Base-by-base conservation (phyloP, 2,888 invertebrate species). In the Acrocyrtus sp. region DNA sequence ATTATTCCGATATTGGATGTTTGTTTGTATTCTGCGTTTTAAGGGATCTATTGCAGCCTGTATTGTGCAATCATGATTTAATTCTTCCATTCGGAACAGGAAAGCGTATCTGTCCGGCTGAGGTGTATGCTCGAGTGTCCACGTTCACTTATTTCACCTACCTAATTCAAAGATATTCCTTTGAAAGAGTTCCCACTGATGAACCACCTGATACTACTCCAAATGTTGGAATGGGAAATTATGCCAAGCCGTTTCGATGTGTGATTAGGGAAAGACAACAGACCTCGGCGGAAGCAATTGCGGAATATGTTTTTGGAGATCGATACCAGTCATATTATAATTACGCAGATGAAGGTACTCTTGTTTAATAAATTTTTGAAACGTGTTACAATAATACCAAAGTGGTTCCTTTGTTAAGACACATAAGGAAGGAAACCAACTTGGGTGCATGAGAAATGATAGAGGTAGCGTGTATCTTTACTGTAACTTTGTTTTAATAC, bases 31-130 rank as follows among this genome's bases (percentile, higher is more conserved):
- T 34, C 15, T 17, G n/a, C n/a, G n/a, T n/a, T n/a, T n/a, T n/a
- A n/a, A n/a, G n/a, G n/a, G n/a, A n/a, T n/a, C n/a, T n/a, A 63
- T 76, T 29, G 75, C 74, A 41, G 67, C 57, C n/a, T n/a, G n/a
- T n/a, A 60, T 48, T 78, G 4, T 48, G 50, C 21, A 77, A 73
- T 26, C 60, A 75, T 17, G 79, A 79, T 2, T 24, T 54, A 0
- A 60, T 72, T 21, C 57, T 78, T 4, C 75, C 79, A 0, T 79
- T 79, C 61, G 75, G 78, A 53, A 66, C 60, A 8, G 76, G 74
- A 41, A 78, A 76, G 43, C 19, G 78, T 24, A 61, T 72, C 26
- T 78, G 78, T 53, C 78, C 78, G 6, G 78, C 78, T 1, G 78
- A 78, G 58, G 74, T 78, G 15, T 76, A 63, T 61, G 78, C 74